Base-by-base conservation (phyloP, 2,888 invertebrate species). In the Colletes collaris region DNA sequence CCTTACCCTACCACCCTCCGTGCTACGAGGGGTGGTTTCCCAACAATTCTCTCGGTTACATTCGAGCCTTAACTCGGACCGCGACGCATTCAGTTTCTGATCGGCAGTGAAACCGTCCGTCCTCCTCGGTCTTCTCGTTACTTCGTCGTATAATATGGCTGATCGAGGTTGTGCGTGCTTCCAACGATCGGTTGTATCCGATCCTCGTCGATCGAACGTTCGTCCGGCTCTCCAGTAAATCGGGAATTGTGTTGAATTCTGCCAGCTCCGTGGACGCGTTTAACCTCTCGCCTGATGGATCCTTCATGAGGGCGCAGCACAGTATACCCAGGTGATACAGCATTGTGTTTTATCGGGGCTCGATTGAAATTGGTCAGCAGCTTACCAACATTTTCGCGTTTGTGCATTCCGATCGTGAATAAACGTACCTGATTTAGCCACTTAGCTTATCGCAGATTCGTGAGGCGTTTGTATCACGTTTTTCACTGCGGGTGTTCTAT, bases 11-110 rank as follows among this genome's bases (percentile, higher is more conserved):
- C 67, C 74, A 59, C 50, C 59, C 58, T 46, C 81, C 74, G 72
- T 76, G 84, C 64, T 75, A 83, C 84, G 84, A 90, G 90, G 91
- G 91, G 89, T 90, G 90, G 89, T 80, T 89, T 87, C 89, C 89
- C 87, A 84, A 81, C 86, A 80, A 84, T 89, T 84, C 83, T 77
- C 88, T 83, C 87, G 83, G 87, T 86, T 86, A 87, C 87, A 84
- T 86, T 87, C 84, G 83, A 83, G 83, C 82, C 72, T 72, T 55
- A 80, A 72, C 85, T 81, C 85, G 82, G 79, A 77, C 81, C 86
- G 78, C 79, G 84, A 76, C 82, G 82, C 86, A 81, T 84, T 87
- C 86, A 86, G 87, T 89, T 84, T 68, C 82, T 75, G 83, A 78
- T 84, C 87, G 84, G 74, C 82, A 68, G 83, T 67, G 76, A 81